Base-by-base conservation (phyloP, 2,113 vertebrate species). In the Rafetus swinhoei region DNA sequence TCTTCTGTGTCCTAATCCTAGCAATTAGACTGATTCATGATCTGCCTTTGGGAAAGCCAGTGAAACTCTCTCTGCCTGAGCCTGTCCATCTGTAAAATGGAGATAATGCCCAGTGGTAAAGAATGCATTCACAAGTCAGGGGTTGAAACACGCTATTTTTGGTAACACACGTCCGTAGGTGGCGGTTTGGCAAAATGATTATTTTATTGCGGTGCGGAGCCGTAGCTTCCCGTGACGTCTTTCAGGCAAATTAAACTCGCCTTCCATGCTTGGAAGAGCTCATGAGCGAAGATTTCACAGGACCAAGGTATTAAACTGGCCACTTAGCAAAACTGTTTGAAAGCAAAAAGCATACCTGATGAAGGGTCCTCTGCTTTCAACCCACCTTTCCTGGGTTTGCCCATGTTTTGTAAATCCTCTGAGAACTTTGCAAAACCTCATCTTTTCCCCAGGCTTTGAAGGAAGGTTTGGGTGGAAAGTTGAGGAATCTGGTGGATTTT, bases 381-480 rank as follows among this genome's bases (percentile, higher is more conserved):
- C 54, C 1, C 79, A 15, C 29, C 18, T 85, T 90, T 2, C 1
- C 15, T 25, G 39, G 65, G 65, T 27, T 55, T 56, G n/a, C 81
- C 32, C 25, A 72, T 8, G 4, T 50, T 45, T 50, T 45, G 35
- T 50, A 8, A 16, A 19, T 45, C 27, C 11, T 29, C 12, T 29
- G 13, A 1, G 7, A 27, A 32, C 79, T 5, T 45, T 62, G 72
- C 25, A 87, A 88, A 93, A 19, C 1, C 1, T 45, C 1, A 0
- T 29, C 6, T 76, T 79, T 55, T 19, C 14, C 1, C 29, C 62
- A 80, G 15, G 45, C 53, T 84, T 93, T 79, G 59, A n/a, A 65
- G 24, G 11, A 85, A 77, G 21, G 7, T 65, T n/a, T 65, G 72
- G 19, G 2, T 0, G 14, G 56, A 76, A 4, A 87, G 10, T 7